Percentiles rank a stretch among this genome's conserved stretches.
These are phyloP conservation scores for Scaptomyza parva DNA, from an alignment of 2,888 invertebrate species.

Conservation along the genomic window DNA sequence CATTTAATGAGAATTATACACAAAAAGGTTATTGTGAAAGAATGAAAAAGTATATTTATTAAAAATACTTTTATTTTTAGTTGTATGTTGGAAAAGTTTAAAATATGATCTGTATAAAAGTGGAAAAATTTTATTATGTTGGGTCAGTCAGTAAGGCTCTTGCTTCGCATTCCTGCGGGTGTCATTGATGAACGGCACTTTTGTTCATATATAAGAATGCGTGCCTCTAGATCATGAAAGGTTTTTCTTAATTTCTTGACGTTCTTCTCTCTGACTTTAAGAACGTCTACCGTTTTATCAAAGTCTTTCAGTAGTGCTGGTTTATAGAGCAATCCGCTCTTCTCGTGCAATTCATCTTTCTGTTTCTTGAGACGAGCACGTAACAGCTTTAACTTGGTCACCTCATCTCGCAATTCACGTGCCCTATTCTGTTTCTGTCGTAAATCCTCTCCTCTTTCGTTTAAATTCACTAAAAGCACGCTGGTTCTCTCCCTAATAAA, in stretches of 20 bases:
- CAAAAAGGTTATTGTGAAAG: neutral
- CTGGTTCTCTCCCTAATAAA: constrained; percentile 48
- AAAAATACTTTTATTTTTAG: too few species aligned
- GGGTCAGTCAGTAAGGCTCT: neutral
- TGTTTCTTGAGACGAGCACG: constrained; percentile 12
- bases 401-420: constrained; percentile 10
- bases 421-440: accelerated
- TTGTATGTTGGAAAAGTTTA: neutral
- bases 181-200: accelerated
- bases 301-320: constrained; percentile 39
- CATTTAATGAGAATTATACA: neutral
- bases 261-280: neutral
- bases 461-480: constrained; percentile 19
- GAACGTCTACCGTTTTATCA: constrained; percentile 24
- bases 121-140: neutral
- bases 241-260: neutral
- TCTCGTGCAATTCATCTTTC: constrained; percentile 4
- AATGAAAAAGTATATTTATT: too few species aligned
- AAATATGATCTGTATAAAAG: neutral
- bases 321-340: constrained; percentile 41
- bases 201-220: neutral
- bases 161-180: neutral
- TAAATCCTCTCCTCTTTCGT: neutral
- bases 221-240: constrained; percentile 22
- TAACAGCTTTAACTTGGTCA: constrained; percentile 25